phyloP scores from a whole-genome alignment of 1,140 invertebrate genomes.

The Palaemon carinicauda region DNA sequence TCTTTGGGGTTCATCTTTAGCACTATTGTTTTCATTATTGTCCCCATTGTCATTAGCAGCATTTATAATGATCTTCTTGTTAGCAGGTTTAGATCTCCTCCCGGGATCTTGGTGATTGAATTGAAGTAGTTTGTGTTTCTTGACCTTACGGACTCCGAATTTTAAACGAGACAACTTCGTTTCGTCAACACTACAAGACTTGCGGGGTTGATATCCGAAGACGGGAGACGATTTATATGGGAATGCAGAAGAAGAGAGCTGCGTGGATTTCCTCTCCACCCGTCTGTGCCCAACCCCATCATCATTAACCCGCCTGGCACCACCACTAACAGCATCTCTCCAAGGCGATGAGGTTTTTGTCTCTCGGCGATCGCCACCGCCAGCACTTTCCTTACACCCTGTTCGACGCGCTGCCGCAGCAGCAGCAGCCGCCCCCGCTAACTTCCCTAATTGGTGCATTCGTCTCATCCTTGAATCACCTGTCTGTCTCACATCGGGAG shows the following conservation, averaged over 20 bases:
- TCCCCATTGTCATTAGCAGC: background rate
- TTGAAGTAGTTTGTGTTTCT: conserved; percentile 9
- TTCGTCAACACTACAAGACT: conserved; percentile 41
- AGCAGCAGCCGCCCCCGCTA: background rate
- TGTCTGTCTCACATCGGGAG: conserved; percentile 13
- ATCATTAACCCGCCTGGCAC: background rate
- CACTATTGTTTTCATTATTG: no score
- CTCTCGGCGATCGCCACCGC: background rate
- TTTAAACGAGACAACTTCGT: conserved; percentile 9
- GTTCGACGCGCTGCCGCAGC: background rate
- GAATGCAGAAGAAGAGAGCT: background rate
- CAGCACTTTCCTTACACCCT: background rate
- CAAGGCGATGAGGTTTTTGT: no score
- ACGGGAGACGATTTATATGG: background rate
- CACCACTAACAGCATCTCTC: no score
- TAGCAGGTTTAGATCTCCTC: background rate
- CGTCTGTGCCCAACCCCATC: background rate
- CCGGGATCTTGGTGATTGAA: background rate
- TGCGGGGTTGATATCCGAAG: conserved; percentile 32
- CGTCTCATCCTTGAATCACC: background rate
- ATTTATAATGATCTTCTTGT: background rate
- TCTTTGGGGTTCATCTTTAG: background rate
- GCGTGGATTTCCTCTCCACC: background rate
- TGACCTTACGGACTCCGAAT: conserved; percentile 18
- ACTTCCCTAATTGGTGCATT: background rate